Base-by-base conservation (phyloP, 2,888 invertebrate genomes). In the Nephrocerus scutellatus region DNA sequence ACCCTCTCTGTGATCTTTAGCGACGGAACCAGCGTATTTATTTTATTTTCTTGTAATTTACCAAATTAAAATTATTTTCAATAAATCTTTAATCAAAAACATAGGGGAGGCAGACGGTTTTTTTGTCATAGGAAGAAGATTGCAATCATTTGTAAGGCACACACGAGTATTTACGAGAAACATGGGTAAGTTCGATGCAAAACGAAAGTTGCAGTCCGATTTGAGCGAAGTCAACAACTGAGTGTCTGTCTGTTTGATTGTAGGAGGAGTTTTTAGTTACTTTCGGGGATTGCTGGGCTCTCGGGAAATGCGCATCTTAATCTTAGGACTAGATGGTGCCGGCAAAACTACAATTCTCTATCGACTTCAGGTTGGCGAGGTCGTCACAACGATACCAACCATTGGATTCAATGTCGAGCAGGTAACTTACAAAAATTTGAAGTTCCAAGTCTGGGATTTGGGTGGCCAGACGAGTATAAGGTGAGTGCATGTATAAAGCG, bases 381-480 rank as follows among this genome's bases (percentile, higher is more conserved):
- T 97, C 39, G 96, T 97, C 18, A 96, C 96, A 33, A 97, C 97
- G 22, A 97, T 89, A 72, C 91, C 96, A 48, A 97, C 98, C 8
- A 98, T 98, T 68, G 98, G 78, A 29, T 98, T 98, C 72, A 98
- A 98, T 73, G 98, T 97, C 55, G 97, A 97, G 72, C 96, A 96
- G 77, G 96, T 97, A 42, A 90, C 90, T 56, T 97, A 95, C 70
- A 96, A 96, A 76, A 98, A 98, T 75, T 77, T 98, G 50, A 98
- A 96, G 72, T 98, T 98, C 66, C 97, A 97, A 82, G 95, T 90
- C 20, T 95, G 95, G 95, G 95, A 98, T 76, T 77, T 98, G 37
- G 97, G 97, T 36, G 97, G 97, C 55, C 97, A 98, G 69, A 97
- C 96, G 46, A 96, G 95, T 74, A 97, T 97, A 71, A 82, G 92